Percentiles rank a stretch among this genome's conserved stretches.
Evolutionary conservation across 2,888 invertebrate species (phyloP).

Genomic region (Tethea ocularis): DNA sequence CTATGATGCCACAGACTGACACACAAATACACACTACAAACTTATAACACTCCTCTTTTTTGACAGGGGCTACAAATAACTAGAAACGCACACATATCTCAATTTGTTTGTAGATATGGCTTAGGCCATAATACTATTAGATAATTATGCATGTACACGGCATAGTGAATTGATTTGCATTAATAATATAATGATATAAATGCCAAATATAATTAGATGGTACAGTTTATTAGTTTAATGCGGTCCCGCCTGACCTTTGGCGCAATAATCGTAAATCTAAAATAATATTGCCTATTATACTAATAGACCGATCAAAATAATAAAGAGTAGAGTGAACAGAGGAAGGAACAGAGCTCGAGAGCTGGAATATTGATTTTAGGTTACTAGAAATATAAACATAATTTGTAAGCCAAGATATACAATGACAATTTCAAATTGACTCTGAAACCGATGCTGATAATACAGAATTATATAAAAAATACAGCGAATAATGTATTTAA

Average conservation of each 20-base stretch:
- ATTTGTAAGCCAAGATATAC: neutral
- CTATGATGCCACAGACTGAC: too few species aligned
- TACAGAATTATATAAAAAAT: too few species aligned
- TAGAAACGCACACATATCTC: neutral
- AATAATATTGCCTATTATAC: neutral
- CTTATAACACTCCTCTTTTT: too few species aligned
- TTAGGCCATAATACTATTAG: too few species aligned
- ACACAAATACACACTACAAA: too few species aligned
- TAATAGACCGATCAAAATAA: constrained; percentile 1
- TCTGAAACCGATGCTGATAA: too few species aligned
- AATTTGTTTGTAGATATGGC: too few species aligned
- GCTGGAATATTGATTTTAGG: neutral
- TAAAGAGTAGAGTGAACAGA: neutral
- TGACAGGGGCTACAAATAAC: neutral
- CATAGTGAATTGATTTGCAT: neutral
- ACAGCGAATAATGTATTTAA: too few species aligned
- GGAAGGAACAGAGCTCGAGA: too few species aligned
- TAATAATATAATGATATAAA: neutral
- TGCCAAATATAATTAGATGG: neutral
- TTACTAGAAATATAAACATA: neutral
- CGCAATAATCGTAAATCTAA: neutral
- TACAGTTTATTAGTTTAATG: neutral
- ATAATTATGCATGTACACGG: neutral
- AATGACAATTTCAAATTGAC: neutral
- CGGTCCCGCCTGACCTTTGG: neutral